A percentile compares a stretch with the other conserved stretches of the same genome.
These are phyloP conservation scores for Brachionus plicatilis DNA, from an alignment of 1,140 invertebrate species.

Conservation along the genomic window DNA sequence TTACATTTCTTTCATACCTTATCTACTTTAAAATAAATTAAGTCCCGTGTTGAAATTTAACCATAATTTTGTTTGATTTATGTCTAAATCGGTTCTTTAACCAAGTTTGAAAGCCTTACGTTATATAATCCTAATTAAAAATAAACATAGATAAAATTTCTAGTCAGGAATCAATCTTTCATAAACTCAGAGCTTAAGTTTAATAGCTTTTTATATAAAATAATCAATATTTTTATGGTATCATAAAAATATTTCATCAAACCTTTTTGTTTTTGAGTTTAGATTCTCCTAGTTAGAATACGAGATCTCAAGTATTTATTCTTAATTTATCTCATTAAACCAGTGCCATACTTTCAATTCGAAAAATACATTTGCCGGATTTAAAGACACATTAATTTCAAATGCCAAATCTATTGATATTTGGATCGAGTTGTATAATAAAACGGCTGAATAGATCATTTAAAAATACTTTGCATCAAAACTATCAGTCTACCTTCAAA, in stretches of 20 bases:
- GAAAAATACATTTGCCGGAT: background rate
- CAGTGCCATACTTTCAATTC: background rate
- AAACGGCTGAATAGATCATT: background rate
- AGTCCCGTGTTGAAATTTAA: background rate
- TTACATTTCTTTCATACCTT: background rate
- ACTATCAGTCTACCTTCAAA: background rate
- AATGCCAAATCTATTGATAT: background rate
- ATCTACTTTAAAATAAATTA: background rate
- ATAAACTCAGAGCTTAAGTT: background rate
- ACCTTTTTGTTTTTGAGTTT: background rate
- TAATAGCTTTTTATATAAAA: background rate
- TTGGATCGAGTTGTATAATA: background rate
- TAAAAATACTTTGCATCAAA: background rate
- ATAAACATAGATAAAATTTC: background rate
- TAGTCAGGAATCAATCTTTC: background rate
- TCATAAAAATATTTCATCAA: slow-evolving; percentile 2
- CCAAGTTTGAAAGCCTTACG: background rate
- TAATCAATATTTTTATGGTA: background rate
- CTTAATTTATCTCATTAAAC: background rate
- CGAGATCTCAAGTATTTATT: background rate
- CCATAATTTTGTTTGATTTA: background rate
- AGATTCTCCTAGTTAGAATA: background rate
- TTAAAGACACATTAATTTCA: background rate
- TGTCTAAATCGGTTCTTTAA: background rate
- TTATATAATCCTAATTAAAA: background rate